Evolutionary conservation across 2,888 invertebrate genomes (phyloP), one percentile per base, ranked within the genome.

Genomic region (Cerceris ruficornis): DNA sequence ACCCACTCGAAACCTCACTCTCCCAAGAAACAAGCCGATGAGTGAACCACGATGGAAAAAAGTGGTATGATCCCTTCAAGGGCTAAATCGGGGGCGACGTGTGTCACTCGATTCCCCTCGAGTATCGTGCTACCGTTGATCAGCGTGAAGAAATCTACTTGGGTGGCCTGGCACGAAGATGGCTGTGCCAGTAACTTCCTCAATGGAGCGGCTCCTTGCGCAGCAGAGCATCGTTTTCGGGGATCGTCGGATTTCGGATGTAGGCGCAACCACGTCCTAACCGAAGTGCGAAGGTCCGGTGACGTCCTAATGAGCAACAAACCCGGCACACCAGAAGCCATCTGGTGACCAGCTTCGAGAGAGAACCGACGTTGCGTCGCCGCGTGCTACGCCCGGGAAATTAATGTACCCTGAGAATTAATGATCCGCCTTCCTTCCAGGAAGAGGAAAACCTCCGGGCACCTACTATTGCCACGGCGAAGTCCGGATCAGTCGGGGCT

Each of bases 331-430:
- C 67, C 50, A 81, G 80, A 83, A 87, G 84, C 86, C 91, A 91
- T 91, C 89, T 91, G 91, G 90, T 85, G 85, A 88, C 89, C 91
- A 91, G 90, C 89, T 89, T 89, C 61, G 28, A 62, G 69, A 58
- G 42, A 65, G 69, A 58, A 39, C 71, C 69, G 86, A 67, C 86
- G 78, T 68, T 75, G 64, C 77, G 64, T 39, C 69, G 75, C 77
- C 80, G 69, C 83, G 82, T 81, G 83, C 82, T 86, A 28, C 28
- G 28, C 84, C 82, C 85, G 88, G 87, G 86, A 90, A 90, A 90
- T 91, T 90, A 90, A 90, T 90, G 90, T 90, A 88, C 86, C 88
- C 84, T 80, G 88, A 90, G 89, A 88, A 90, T 91, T 91, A 90
- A 91, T 89, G 91, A 89, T 89, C 88, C 75, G 66, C 57, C 69